phyloP scores from a whole-genome alignment of 2,113 vertebrate genomes.

The Odobenus rosmarus region DNA sequence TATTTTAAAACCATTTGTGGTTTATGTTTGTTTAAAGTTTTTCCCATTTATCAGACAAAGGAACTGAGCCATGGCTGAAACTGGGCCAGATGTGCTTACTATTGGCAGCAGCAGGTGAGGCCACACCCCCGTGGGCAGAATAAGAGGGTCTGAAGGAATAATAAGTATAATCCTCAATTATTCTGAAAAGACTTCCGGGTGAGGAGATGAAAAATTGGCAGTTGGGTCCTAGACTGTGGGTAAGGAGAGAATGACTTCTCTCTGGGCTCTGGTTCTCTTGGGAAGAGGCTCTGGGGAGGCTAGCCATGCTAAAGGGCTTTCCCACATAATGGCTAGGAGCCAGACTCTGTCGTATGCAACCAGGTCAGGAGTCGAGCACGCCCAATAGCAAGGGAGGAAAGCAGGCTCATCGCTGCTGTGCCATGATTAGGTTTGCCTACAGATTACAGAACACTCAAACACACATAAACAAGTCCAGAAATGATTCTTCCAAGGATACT shows the following conservation, averaged over 20 bases:
- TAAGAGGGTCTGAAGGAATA: background rate
- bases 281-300: background rate
- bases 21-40: slow-evolving; percentile 61
- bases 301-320: background rate
- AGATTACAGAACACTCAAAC: background rate
- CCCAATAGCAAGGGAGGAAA: background rate
- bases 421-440: background rate
- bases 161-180: background rate
- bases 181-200: slow-evolving; percentile 20
- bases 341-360: background rate
- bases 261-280: background rate
- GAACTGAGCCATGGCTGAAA: slow-evolving; percentile 42
- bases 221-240: background rate
- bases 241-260: background rate
- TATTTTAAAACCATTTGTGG: slow-evolving; percentile 57
- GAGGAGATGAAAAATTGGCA: slow-evolving; percentile 27
- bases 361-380: background rate
- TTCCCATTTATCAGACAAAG: slow-evolving; percentile 48
- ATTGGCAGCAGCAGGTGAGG: background rate
- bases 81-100: background rate
- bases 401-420: background rate
- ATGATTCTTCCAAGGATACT: background rate
- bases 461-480: background rate
- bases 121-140: background rate
- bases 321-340: background rate